phyloP scores from a whole-genome alignment of 2,888 invertebrate species.

The Tribolium freemani region DNA sequence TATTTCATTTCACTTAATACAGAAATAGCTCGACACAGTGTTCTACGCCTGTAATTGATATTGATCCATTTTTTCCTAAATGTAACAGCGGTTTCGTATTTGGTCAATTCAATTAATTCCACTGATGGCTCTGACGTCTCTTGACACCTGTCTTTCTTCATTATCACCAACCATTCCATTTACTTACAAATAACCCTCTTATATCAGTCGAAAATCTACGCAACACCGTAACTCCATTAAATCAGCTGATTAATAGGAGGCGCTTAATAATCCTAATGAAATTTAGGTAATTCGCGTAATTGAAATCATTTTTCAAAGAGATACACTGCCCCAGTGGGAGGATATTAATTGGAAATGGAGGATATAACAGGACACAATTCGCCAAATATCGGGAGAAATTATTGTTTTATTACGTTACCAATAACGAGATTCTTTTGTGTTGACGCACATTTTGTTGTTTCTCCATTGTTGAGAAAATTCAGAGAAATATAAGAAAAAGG shows the following conservation, averaged over 20 bases:
- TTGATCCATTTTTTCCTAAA: background rate
- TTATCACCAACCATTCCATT: slow-evolving; percentile 11
- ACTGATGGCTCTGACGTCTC: slow-evolving; percentile 15
- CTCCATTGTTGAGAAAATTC: no score
- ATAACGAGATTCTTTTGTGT: no score
- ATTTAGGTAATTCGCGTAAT: slow-evolving; percentile 5
- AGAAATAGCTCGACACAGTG: background rate
- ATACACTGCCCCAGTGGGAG: background rate
- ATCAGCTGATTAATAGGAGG: background rate
- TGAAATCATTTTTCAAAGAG: slow-evolving; percentile 9
- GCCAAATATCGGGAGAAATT: no score
- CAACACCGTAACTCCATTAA: slow-evolving; percentile 2
- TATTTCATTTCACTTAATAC: background rate
- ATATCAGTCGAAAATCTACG: slow-evolving; percentile 1
- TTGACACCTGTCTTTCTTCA: slow-evolving; percentile 22
- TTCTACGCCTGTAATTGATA: background rate
- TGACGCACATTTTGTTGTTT: no score
- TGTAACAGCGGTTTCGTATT: background rate
- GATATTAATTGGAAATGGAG: background rate
- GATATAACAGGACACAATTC: no score
- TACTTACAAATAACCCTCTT: slow-evolving; percentile 6
- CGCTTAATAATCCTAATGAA: slow-evolving; percentile 1
- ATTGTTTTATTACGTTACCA: no score
- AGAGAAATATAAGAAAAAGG: no score
- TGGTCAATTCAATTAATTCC: slow-evolving; percentile 16